These are phyloP conservation scores for Leptoclinus maculatus DNA, from an alignment of 2,797 vertebrate genomes.

Conservation along the genomic window DNA sequence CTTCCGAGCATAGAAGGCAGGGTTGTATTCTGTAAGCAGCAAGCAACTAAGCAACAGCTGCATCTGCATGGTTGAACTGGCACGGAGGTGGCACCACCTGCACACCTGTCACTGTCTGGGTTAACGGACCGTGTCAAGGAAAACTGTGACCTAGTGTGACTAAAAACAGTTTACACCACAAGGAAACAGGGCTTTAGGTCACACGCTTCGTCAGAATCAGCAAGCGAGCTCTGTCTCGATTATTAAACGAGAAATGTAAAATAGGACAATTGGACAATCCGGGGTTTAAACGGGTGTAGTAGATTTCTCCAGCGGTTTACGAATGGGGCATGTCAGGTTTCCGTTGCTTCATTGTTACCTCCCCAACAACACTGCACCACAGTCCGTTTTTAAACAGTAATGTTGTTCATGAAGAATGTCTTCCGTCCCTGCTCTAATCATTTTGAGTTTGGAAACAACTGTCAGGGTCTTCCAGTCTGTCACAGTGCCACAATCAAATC, in stretches of 20 bases:
- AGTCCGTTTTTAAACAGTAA: not conserved
- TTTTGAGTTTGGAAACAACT: slow-evolving; percentile 6
- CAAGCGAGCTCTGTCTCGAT: not conserved
- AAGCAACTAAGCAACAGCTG: slow-evolving; percentile 6
- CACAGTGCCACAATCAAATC: not conserved
- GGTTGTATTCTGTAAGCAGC: not conserved
- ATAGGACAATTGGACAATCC: not conserved
- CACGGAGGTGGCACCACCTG: not conserved
- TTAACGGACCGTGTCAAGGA: slow-evolving; percentile 5
- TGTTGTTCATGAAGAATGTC: not conserved
- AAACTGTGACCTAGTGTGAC: slow-evolving; percentile 11
- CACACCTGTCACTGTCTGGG: slow-evolving; percentile 34
- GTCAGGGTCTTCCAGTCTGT: not conserved
- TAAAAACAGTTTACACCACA: not conserved
- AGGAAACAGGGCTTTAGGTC: not conserved
- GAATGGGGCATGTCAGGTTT: not conserved
- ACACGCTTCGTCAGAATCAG: not conserved
- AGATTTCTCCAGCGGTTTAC: not conserved
- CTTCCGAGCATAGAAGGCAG: not conserved
- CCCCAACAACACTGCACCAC: not conserved
- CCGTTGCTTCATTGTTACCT: not conserved
- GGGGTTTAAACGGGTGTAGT: not conserved
- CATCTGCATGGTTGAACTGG: slow-evolving; percentile 9
- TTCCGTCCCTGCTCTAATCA: not conserved
- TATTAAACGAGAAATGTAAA: not conserved